phyloP scores from a whole-genome alignment of 2,113 vertebrate species.

The Tupaia chinensis region DNA sequence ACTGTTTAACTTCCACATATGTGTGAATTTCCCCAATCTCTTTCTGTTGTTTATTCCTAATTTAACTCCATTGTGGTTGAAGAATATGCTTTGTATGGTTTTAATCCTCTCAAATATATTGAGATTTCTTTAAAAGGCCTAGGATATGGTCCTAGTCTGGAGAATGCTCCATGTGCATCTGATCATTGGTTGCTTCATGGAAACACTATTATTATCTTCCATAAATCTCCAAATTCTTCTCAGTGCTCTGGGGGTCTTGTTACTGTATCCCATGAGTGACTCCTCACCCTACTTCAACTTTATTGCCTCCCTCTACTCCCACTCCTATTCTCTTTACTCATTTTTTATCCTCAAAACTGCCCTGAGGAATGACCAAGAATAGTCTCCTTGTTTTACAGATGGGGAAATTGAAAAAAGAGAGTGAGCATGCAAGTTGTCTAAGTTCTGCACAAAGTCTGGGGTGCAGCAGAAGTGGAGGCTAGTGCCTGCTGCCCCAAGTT shows the following conservation, averaged over 20 bases:
- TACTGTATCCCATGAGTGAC: neutral
- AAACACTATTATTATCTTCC: slow-evolving; percentile 45
- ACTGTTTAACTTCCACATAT: slow-evolving; percentile 51
- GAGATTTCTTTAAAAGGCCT: slow-evolving; percentile 17
- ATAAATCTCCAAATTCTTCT: slow-evolving; percentile 18
- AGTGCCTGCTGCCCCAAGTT: neutral
- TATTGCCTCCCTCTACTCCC: neutral
- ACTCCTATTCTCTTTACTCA: neutral
- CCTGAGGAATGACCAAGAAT: neutral
- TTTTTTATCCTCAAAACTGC: slow-evolving; percentile 34
- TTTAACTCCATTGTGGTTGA: slow-evolving; percentile 28
- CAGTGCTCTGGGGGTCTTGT: neutral
- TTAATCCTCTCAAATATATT: slow-evolving; percentile 49
- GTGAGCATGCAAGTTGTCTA: neutral
- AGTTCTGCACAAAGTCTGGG: no score
- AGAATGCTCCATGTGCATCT: neutral
- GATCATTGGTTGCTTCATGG: neutral
- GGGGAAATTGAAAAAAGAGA: neutral
- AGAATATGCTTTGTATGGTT: slow-evolving; percentile 45
- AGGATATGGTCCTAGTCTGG: neutral
- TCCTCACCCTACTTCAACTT: neutral
- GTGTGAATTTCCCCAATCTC: slow-evolving; percentile 36
- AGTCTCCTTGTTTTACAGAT: neutral
- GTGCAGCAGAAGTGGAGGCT: neutral
- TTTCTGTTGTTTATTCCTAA: slow-evolving; percentile 39